Evolutionary conservation across 2,113 vertebrate genomes (phyloP), one percentile per base, ranked within the genome.

Genomic region (Bucco capensis): DNA sequence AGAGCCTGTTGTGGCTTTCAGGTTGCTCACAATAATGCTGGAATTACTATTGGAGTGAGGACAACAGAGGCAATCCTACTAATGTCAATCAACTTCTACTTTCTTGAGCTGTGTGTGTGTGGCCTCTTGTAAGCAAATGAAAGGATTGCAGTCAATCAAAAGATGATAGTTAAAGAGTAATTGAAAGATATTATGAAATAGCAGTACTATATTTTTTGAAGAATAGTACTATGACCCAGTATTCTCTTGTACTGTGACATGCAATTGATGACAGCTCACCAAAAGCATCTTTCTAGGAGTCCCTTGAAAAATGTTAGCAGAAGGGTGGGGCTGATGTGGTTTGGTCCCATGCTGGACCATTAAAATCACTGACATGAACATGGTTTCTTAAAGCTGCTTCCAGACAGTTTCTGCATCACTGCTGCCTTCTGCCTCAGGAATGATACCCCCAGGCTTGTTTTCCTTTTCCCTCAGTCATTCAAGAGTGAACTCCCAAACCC

Each of bases 291-390:
- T 88, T n/a, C n/a, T 54, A 8, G 19, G 35, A 16, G 7, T 44
- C 23, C 11, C 10, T 84, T 72, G 19, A 46, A 37, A 13, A 61
- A 53, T 16, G 8, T 33, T 30, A 35, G 25, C 53, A 51, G 83
- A 54, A 70, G 57, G 65, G 11, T 25, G 64, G n/a, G 14, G n/a
- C 61, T 3, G 3, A 35, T 1, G 7, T 64, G 21, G 6, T 82
- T 75, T 3, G 0, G 44, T 47, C 14, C 18, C 22, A 14, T 67
- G n/a, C 21, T 1, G 5, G 60, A 74, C 12, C 15, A 4, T 56
- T 75, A 46, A 70, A 83, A 37, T 57, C n/a, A 23, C 23, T n/a
- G 53, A 15, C 22, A 19, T 27, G 30, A 67, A 14, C 19, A 42
- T n/a, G 23, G 7, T 9, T 76, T n/a, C 19, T 38, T 56, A 67